Percentiles rank a stretch among this genome's conserved stretches.
Conservation (phyloP, 2,888 invertebrate genomes). For the Xylocampa areola region DNA sequence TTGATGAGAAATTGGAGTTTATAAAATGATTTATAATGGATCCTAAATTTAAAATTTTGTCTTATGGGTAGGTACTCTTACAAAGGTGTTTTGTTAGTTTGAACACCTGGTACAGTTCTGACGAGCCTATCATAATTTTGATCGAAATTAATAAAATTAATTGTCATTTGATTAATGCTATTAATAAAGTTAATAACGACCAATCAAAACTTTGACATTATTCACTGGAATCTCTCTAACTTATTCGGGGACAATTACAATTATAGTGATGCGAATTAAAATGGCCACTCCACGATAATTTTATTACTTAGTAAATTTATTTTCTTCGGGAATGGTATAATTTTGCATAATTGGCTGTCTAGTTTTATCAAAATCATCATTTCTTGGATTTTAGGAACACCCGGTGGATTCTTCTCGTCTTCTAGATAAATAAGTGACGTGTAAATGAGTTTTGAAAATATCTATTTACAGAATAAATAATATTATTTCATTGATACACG, state of each 20-base stretch:
- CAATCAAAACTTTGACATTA: conserved; percentile 22
- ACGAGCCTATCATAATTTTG: conserved; percentile 9
- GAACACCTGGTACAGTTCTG: conserved; percentile 4
- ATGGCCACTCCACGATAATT: conserved; percentile 15
- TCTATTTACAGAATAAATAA: too few relatives aligned
- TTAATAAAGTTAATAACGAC: conserved; percentile 21
- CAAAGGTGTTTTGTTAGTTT: neutral
- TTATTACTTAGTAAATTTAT: conserved; percentile 5
- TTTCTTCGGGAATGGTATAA: conserved; percentile 6
- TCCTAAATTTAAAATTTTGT: too few relatives aligned
- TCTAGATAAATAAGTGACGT: too few relatives aligned
- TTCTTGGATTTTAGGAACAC: neutral
- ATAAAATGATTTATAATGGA: too few relatives aligned
- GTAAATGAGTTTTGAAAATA: too few relatives aligned
- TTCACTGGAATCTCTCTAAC: conserved; percentile 1
- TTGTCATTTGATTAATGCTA: conserved; percentile 20
- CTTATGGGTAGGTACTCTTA: too few relatives aligned
- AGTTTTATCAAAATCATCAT: neutral
- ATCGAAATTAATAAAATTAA: conserved; percentile 10
- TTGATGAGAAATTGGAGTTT: too few relatives aligned
- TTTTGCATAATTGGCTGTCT: conserved; percentile 26
- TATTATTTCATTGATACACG: too few relatives aligned
- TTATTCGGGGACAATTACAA: neutral
- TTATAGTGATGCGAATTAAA: conserved; percentile 14
- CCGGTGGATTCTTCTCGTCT: conserved; percentile 5